A percentile compares a stretch with the other conserved stretches of the same genome.
Conservation (phyloP, 1,140 invertebrate genomes). For the Panulirus ornatus region DNA sequence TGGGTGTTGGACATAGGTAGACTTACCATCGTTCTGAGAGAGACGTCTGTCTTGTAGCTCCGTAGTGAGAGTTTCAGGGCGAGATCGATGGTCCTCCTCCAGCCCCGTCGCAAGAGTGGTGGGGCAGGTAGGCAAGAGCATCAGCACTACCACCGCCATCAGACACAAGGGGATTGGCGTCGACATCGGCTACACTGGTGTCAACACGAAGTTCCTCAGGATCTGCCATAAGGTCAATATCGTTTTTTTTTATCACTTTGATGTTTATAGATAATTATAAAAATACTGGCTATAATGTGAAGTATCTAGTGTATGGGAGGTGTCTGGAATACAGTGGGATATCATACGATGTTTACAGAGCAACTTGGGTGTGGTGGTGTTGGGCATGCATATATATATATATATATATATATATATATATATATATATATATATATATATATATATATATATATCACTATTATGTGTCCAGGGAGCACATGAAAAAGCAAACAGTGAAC, state of each 20-base stretch:
- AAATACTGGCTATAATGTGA: background rate
- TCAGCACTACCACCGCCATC: no score
- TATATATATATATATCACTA: no score
- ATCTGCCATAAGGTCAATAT: background rate
- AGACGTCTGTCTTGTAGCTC: background rate
- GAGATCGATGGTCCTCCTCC: background rate
- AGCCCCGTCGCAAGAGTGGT: no score
- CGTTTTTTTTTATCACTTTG: background rate
- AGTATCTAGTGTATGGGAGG: background rate
- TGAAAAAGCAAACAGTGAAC: background rate
- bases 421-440: background rate
- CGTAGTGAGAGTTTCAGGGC: background rate
- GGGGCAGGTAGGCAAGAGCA: no score
- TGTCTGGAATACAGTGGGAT: background rate
- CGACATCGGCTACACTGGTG: no score
- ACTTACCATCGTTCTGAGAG: background rate
- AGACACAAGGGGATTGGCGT: no score
- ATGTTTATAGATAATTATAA: background rate
- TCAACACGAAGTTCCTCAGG: no score
- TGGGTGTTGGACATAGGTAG: background rate
- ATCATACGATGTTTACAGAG: background rate
- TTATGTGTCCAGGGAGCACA: no score
- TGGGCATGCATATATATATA: background rate
- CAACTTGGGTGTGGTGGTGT: background rate
- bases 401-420: background rate